These are phyloP conservation scores for Sebastes itinus DNA, from an alignment of 2,797 vertebrate genomes.

Conservation along the genomic window DNA sequence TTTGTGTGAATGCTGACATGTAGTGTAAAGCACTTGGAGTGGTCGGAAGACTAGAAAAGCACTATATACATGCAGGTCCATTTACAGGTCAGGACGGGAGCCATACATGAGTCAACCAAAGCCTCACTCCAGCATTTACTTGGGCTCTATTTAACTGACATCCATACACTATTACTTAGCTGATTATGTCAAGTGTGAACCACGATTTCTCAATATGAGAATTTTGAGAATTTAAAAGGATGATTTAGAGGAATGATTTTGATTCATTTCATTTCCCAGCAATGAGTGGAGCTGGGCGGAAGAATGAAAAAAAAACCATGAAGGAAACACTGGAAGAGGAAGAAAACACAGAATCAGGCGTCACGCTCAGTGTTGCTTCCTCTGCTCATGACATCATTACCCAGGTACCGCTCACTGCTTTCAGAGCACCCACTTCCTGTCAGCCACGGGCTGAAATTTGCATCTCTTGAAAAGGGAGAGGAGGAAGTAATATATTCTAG, in stretches of 20 bases:
- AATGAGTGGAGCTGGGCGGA: conserved; percentile 26
- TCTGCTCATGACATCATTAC: conserved; percentile 60
- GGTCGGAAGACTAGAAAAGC: no score
- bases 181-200: neutral
- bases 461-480: conserved; percentile 23
- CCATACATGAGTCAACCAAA: conserved; percentile 12
- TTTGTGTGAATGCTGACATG: no score
- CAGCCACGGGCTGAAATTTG: conserved; percentile 34
- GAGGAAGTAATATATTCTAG: neutral
- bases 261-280: conserved; percentile 24
- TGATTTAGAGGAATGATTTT: neutral
- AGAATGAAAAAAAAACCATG: conserved; percentile 22
- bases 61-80: no score
- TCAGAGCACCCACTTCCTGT: conserved; percentile 67
- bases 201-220: neutral
- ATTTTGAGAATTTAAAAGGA: neutral
- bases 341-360: conserved; percentile 58
- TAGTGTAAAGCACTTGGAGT: no score
- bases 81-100: neutral
- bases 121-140: conserved; percentile 23
- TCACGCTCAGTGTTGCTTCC: conserved; percentile 64
- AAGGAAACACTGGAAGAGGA: conserved; percentile 58
- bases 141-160: neutral
- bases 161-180: neutral
- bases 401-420: conserved; percentile 25